Evolutionary conservation across 2,113 vertebrate species (phyloP).

Genomic region (Lota lota): DNA sequence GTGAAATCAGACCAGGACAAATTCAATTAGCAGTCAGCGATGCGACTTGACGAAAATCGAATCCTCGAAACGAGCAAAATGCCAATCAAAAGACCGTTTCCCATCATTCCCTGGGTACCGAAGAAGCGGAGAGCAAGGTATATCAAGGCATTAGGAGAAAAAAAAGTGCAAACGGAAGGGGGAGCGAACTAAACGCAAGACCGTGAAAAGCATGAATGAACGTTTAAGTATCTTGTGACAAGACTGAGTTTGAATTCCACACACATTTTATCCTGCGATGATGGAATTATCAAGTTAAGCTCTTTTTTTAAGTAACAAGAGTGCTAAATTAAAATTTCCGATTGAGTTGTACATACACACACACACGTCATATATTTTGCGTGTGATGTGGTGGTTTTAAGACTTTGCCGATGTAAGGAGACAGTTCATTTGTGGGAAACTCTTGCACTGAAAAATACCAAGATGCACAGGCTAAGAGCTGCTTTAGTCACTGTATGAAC

Average conservation of each 20-base stretch:
- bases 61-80: slow-evolving; percentile 21
- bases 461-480: too few species aligned
- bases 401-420: too few species aligned
- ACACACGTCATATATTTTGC: too few species aligned
- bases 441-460: too few species aligned
- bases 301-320: too few species aligned
- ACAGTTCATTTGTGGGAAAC: too few species aligned
- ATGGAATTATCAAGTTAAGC: too few species aligned
- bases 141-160: slow-evolving; percentile 7
- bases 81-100: slow-evolving; percentile 12
- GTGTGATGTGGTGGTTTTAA: too few species aligned
- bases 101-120: slow-evolving; percentile 34
- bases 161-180: neutral
- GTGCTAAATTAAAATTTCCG: too few species aligned
- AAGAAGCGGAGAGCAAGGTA: neutral
- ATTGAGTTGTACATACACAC: too few species aligned
- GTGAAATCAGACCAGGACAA: neutral
- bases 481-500: too few species aligned
- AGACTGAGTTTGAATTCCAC: neutral
- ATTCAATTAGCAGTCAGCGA: slow-evolving; percentile 5
- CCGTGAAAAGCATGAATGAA: slow-evolving; percentile 18
- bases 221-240: slow-evolving; percentile 27
- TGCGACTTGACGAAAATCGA: slow-evolving; percentile 6
- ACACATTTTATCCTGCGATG: neutral
- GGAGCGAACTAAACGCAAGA: neutral